These are phyloP conservation scores for Sorex maritimensis DNA, from an alignment of 2,797 vertebrate genomes.

Conservation along the genomic window DNA sequence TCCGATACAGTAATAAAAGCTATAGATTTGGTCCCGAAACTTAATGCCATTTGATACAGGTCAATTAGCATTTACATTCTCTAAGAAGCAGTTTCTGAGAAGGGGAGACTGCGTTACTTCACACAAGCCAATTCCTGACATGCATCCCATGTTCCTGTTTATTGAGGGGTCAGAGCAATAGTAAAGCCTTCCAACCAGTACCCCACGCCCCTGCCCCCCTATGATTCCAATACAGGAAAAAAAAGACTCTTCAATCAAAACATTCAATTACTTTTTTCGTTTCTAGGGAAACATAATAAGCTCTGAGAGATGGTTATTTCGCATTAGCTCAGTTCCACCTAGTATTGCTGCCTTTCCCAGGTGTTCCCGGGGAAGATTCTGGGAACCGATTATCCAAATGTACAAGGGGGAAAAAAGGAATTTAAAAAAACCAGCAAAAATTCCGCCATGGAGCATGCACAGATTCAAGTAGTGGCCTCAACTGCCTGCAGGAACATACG, in stretches of 20 bases:
- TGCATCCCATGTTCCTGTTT: not conserved
- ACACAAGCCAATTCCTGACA: not conserved
- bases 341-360: not conserved
- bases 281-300: slow-evolving; percentile 45
- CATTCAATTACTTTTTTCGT: not conserved
- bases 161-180: not conserved
- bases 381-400: not conserved
- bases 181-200: not conserved
- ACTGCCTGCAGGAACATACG: not conserved
- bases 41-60: not conserved
- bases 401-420: not conserved
- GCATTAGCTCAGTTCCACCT: not conserved
- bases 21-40: not conserved
- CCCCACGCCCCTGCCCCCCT: not conserved
- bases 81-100: not conserved
- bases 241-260: slow-evolving; percentile 15
- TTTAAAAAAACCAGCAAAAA: not conserved
- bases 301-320: slow-evolving; percentile 15
- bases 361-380: not conserved
- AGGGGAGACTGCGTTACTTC: not conserved
- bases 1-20: not conserved
- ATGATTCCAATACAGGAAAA: not conserved
- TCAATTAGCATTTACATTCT: not conserved
- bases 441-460: not conserved
- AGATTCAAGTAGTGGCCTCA: no score